phyloP scores from a whole-genome alignment of 2,113 vertebrate genomes.

The Phoxinus phoxinus region DNA sequence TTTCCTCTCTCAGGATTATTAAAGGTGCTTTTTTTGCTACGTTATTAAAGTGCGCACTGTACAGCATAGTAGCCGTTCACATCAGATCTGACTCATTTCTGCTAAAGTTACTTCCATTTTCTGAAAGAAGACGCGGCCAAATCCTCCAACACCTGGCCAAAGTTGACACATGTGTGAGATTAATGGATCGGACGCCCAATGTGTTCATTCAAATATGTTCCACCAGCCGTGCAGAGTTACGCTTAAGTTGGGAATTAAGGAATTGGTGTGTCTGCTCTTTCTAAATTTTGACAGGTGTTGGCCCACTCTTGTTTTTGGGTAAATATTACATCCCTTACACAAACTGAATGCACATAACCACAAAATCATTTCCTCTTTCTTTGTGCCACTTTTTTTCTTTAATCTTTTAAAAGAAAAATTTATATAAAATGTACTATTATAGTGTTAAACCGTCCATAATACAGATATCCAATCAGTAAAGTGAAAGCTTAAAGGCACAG shows the following conservation, averaged over 20 bases:
- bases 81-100: constrained; percentile 44
- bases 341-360: background rate
- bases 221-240: background rate
- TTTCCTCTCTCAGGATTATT: constrained; percentile 1
- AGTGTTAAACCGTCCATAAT: background rate
- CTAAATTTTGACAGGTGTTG: constrained; percentile 10
- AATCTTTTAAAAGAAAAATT: no score
- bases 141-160: constrained; percentile 39
- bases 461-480: background rate
- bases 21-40: background rate
- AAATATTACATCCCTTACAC: constrained; percentile 17
- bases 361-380: background rate
- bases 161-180: constrained; percentile 51
- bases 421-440: background rate
- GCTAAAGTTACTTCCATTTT: constrained; percentile 47
- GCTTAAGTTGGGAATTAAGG: constrained; percentile 11
- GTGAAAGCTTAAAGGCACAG: background rate
- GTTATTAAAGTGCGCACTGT: constrained; percentile 35
- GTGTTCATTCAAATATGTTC: constrained; percentile 15
- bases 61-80: constrained; percentile 22
- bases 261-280: constrained; percentile 2
- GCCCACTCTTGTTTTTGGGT: constrained; percentile 8
- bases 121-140: constrained; percentile 35
- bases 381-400: background rate
- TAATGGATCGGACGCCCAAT: constrained; percentile 40